A percentile compares a stretch with the other conserved stretches of the same genome.
Evolutionary conservation across 2,113 vertebrate genomes (phyloP).

Genomic region (Poecilia latipinna): DNA sequence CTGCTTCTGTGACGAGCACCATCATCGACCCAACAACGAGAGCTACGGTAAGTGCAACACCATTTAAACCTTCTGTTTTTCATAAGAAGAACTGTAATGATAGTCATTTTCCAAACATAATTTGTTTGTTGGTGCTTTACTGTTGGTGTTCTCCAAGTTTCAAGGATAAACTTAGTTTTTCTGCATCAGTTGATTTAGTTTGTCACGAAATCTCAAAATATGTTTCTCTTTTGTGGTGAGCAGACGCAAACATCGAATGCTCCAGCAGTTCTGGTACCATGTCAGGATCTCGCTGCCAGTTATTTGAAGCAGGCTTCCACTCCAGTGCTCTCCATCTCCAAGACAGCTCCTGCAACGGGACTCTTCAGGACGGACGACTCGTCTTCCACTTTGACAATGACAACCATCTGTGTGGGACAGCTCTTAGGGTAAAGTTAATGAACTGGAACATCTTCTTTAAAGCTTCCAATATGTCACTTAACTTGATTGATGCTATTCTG

Average conservation of each 20-base stretch:
- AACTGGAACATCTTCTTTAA: not conserved
- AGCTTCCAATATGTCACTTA: not conserved
- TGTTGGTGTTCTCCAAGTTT: not conserved
- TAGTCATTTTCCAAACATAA: too few relatives aligned
- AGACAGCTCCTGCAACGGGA: slow-evolving; percentile 65
- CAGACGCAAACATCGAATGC: slow-evolving; percentile 67
- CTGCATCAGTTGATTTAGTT: not conserved
- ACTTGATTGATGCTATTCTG: not conserved
- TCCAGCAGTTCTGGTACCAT: slow-evolving; percentile 55
- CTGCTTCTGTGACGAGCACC: slow-evolving; percentile 72
- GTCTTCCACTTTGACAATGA: slow-evolving; percentile 70
- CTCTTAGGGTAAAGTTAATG: slow-evolving; percentile 53
- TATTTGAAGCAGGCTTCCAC: slow-evolving; percentile 73
- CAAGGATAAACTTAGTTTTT: not conserved
- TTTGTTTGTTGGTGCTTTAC: too few relatives aligned
- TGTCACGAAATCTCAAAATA: not conserved
- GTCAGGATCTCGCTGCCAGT: slow-evolving; percentile 73
- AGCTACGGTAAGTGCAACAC: slow-evolving; percentile 48
- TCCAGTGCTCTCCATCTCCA: slow-evolving; percentile 57
- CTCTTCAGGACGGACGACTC: slow-evolving; percentile 56
- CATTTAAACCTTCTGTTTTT: too few relatives aligned
- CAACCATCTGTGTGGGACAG: slow-evolving; percentile 64
- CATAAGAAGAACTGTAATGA: too few relatives aligned
- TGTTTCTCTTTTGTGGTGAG: not conserved
- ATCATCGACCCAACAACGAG: slow-evolving; percentile 40